Base-by-base conservation (phyloP, 2,113 vertebrate genomes). In the Mirounga angustirostris region DNA sequence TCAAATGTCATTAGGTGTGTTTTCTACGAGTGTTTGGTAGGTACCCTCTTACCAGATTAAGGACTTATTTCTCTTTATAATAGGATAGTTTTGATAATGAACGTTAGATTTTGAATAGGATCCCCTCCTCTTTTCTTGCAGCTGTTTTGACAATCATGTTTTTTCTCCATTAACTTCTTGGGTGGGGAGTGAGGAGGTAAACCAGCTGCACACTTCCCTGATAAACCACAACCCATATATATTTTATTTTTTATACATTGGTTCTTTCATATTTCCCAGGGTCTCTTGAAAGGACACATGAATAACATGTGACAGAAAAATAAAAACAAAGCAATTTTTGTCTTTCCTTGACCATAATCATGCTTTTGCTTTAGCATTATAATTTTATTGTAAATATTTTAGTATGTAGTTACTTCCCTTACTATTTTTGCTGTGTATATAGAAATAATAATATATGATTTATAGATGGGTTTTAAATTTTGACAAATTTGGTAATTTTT, bases 261-360 rank as follows among this genome's bases (percentile, higher is more conserved):
- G 65, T 80, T 91, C 12, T 76, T 96, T 80, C 5, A 61, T 10
- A 56, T 59, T 91, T 58, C 12, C 33, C 13, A 90, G 15, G 71
- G 22, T 96, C 71, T 33, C 1, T 71, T 33, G 12, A 82, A 95
- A 54, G 14, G 10, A 28, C n/a, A 56, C 2, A 59, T 33, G 21
- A 50, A 11, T 97, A 61, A 85, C 46, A 79, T 52, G 19, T 84
- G 40, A 19, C 7, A 78, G 24, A 76, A 52, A 36, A 83, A 46
- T 63, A n/a, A 80, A 28, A 91, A 79, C 13, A 40, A 91, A 93
- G 65, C 90, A 88, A 83, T 73, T 90, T 86, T 86, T 91, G 63
- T 65, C 1, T 18, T 2, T 74, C 24, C 12, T 36, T 87, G 30
- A 73, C 36, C 8, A 83, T 82, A 74, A 46, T 71, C 4, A 83